Evolutionary conservation across 2,888 invertebrate genomes (phyloP), one percentile per base, ranked within the genome.

Genomic region (Agelastica alni): DNA sequence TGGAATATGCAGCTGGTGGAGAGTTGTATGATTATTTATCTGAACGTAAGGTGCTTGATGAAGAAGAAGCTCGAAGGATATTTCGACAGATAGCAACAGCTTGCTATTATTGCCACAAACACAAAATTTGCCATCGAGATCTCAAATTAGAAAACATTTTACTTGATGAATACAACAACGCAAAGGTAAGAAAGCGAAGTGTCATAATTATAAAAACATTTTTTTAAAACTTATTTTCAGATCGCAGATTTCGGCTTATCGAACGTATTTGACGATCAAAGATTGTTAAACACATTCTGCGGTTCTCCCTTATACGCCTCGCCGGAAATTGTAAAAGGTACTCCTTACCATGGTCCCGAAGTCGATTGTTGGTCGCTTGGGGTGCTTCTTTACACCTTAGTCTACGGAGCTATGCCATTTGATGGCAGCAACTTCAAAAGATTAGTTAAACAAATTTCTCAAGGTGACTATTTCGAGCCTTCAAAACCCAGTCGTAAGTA

Each of bases 401-500:
- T 99, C 63, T 99, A 98, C 77, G 98, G 98, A 66, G 96, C 97
- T 62, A 99, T 99, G 99, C 99, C 93, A 47, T 98, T 98, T 76
- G 98, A 98, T 79, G 98, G 98, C 57, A 93, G 95, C 60, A 96
- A 98, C 80, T 98, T 98, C 79, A 96, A 96, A 78, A 86, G 93
- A 70, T 86, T 99, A 71, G 96, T 96, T 60, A 89, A 92, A 73
- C 96, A 97, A 79, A 98, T 98, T 73, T 96, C 96, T 68, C 90
- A 92, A 73, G 97, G 97, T 3, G 96, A 96, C 77, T 99, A 97
- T 77, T 96, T 93, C 74, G 97, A 98, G 78, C 98, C 98, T 39
- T 90, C 92, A 70, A 90, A 86, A 67, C 94, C 94, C 36, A 96
- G 97, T 58, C 87, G 94, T 92, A 77, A 81, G 86, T 81, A 57